Percentiles rank a stretch among this genome's conserved stretches.
Evolutionary conservation across 2,888 invertebrate species (phyloP).

Genomic region (Synanthedon tipuliformis): DNA sequence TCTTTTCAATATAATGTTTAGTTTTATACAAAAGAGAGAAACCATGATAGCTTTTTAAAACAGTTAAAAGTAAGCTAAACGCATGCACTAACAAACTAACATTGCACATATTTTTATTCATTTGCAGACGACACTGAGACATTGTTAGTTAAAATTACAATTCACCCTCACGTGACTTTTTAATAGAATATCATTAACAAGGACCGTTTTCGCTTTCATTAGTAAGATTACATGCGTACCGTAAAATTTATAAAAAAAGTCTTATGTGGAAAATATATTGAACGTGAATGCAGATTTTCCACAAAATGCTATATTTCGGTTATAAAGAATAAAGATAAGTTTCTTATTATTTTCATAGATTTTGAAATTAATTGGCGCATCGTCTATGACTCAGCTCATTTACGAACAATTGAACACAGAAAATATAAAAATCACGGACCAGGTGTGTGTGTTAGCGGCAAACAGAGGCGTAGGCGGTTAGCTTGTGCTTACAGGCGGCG

Average conservation of each 20-base stretch:
- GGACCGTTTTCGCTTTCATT: background rate
- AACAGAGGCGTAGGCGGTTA: conserved; percentile 52
- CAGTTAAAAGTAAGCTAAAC: conserved; percentile 37
- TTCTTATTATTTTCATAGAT: too few relatives aligned
- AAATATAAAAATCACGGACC: conserved; percentile 44
- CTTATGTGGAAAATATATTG: too few relatives aligned
- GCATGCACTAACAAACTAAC: conserved; percentile 61
- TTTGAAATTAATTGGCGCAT: too few relatives aligned
- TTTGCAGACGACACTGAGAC: background rate
- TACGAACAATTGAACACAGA: background rate
- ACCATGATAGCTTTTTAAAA: conserved; percentile 42
- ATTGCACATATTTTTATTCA: conserved; percentile 15
- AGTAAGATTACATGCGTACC: background rate
- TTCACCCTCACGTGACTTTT: background rate
- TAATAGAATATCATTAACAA: background rate
- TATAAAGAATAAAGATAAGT: too few relatives aligned
- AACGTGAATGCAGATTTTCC: too few relatives aligned
- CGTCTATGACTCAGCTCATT: too few relatives aligned
- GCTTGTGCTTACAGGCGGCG: conserved; percentile 70
- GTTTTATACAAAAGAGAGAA: conserved; percentile 43
- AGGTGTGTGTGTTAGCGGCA: conserved; percentile 57
- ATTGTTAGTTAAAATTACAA: background rate
- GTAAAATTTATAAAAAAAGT: too few relatives aligned
- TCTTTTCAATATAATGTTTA: conserved; percentile 23
- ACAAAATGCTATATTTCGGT: too few relatives aligned